Base-by-base conservation (phyloP, 2,797 vertebrate genomes). In the Takifugu ocellatus region DNA sequence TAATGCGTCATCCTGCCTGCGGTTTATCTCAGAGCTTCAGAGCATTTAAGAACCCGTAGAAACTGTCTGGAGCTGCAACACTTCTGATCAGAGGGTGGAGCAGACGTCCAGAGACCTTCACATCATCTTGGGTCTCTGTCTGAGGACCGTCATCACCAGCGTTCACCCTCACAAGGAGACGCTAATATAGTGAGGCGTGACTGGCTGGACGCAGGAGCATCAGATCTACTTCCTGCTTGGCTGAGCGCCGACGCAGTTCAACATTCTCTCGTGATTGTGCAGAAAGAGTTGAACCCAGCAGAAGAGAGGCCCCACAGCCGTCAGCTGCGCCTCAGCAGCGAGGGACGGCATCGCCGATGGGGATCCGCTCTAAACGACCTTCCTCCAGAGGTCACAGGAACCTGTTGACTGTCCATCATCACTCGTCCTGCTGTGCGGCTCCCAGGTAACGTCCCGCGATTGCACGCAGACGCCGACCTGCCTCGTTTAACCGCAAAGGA, bases 341-440 rank as follows among this genome's bases (percentile, higher is more conserved):
- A 21, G 21, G 21, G 21, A 21, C 21, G 21, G 21, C 21, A 21
- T 21, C 21, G 21, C 21, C 21, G 21, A 21, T 21, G 21, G 21
- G 21, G 1, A 21, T 21, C 21, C 21, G 21, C 21, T 21, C 21
- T 21, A 21, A 17, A 21, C 21, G 21, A 21, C 21, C 1, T 21
- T 21, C 21, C 21, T 21, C 21, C 21, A 21, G 21, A 29, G 27
- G 5, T 29, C 5, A 1, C 57, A 59, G 51, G 59, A 49, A 59
- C 25, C 44, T 54, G 50, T 21, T 63, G 17, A 26, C 36, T 12
- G 47, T 49, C 16, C 1, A 31, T 63, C 24, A 57, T 45, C 42
- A 39, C 21, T 2, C 17, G 14, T 57, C 36, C 59, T 45, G 25
- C 25, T 54, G 53, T 50, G 54, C 49, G 54, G 39, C 31, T 68